Conservation (phyloP, 2,888 invertebrate genomes). For the Lutraria lutraria region DNA sequence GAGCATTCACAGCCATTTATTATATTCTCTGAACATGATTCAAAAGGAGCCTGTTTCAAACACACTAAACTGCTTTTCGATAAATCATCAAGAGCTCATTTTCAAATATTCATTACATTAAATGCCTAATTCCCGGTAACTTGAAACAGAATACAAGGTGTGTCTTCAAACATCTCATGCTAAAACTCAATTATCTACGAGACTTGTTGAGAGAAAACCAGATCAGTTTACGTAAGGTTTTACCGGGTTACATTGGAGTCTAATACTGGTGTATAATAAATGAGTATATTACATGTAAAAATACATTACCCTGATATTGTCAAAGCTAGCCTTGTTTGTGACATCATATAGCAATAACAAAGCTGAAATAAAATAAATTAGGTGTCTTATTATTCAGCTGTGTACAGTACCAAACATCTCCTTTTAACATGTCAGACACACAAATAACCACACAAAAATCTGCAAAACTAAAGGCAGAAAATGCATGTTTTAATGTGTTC, state of each 20-base stretch:
- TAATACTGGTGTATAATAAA: neutral
- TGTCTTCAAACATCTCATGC: neutral
- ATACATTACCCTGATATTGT: slow-evolving; percentile 92
- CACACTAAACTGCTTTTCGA: neutral
- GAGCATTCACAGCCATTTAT: no score
- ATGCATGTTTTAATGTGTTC: neutral
- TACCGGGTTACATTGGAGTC: neutral
- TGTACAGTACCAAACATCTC: neutral
- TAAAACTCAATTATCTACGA: neutral
- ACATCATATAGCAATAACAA: slow-evolving; percentile 97
- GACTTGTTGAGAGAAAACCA: neutral
- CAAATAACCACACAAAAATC: neutral
- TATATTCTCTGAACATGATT: no score
- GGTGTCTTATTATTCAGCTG: no score
- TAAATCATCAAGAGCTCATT: neutral
- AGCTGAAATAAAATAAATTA: slow-evolving; percentile 90
- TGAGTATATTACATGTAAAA: neutral
- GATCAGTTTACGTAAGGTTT: neutral
- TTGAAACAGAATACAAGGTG: neutral
- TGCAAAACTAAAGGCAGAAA: neutral
- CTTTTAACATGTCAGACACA: neutral
- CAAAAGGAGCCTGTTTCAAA: no score
- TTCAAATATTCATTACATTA: neutral
- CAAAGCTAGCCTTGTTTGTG: slow-evolving; percentile 97
- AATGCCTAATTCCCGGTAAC: neutral